Evolutionary conservation across 2,888 invertebrate genomes (phyloP).

Genomic region (Acanthosepion esculentum): DNA sequence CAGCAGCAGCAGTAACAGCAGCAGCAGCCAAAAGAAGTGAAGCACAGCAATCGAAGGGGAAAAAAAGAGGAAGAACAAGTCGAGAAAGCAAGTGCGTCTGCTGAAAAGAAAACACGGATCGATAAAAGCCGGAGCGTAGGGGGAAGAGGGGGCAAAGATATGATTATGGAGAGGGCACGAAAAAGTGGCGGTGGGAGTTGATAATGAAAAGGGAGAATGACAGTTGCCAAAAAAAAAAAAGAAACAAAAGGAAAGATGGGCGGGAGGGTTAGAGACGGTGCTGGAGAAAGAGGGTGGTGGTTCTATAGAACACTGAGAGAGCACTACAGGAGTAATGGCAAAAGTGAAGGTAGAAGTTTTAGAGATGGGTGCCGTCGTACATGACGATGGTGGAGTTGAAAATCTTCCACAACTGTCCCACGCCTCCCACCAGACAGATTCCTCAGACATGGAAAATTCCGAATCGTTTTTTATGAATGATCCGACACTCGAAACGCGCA

Average conservation of each 20-base stretch:
- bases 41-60: neutral
- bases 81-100: neutral
- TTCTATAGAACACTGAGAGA: neutral
- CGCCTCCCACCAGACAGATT: neutral
- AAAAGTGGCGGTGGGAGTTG: neutral
- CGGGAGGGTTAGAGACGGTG: too few species aligned
- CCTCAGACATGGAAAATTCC: slow-evolving; percentile 33
- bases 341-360: neutral
- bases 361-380: neutral
- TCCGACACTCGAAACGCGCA: neutral
- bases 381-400: neutral
- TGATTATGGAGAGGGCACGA: neutral
- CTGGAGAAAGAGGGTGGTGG: neutral
- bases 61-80: neutral
- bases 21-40: neutral
- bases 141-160: neutral
- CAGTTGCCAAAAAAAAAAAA: neutral
- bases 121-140: neutral
- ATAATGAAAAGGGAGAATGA: neutral
- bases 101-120: neutral
- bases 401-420: slow-evolving; percentile 33
- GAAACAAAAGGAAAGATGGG: too few species aligned
- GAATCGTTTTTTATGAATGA: neutral
- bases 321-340: neutral
- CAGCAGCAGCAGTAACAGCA: neutral